Conservation (phyloP, 1,140 invertebrate genomes). For the honey bee (Apis mellifera) region Amel_HAv3.1 CM009942.2:6453501-6454000, state of each 20-base stretch:
- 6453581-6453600: too few relatives aligned
- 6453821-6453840: slow-evolving; percentile 56
- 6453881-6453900: not conserved
- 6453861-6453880: slow-evolving; percentile 32
- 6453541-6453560: too few relatives aligned
- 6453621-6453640: slow-evolving; percentile 48
- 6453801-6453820: slow-evolving; percentile 47
- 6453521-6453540: too few relatives aligned
- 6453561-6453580: too few relatives aligned
- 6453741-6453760: slow-evolving; percentile 50
- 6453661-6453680: slow-evolving; percentile 45
- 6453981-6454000: not conserved
- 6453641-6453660: slow-evolving; percentile 2
- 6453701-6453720: slow-evolving; percentile 22
- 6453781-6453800: slow-evolving; percentile 31
- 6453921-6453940: slow-evolving; percentile 39
- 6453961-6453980: slow-evolving; percentile 5
- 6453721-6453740: slow-evolving; percentile 22
- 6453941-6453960: slow-evolving; percentile 33
- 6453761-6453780: not conserved
- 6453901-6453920: slow-evolving; percentile 34
- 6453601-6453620: not conserved
- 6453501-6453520: too few relatives aligned
- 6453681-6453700: slow-evolving; percentile 33
- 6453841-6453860: slow-evolving; percentile 40